Percentiles rank a stretch among this genome's conserved stretches.
phyloP scores from a whole-genome alignment of 2,888 invertebrate genomes.

The Cryptocheilus praepositus region DNA sequence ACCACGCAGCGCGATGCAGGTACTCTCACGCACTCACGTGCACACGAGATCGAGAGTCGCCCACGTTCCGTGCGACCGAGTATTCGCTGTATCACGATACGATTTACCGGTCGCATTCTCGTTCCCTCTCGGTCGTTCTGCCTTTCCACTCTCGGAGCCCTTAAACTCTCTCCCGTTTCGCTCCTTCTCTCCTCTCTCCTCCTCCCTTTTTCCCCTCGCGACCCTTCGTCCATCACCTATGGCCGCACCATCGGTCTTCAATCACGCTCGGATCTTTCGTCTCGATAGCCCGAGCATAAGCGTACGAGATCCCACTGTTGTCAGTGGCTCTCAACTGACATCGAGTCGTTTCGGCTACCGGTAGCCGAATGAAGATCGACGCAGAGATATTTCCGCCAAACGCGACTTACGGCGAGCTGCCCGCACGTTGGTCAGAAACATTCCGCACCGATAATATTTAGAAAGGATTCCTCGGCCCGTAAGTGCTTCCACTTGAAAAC shows the following conservation, averaged over 20 bases:
- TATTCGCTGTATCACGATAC: constrained; percentile 59
- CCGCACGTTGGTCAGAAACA: constrained; percentile 19
- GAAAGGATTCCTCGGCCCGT: constrained; percentile 28
- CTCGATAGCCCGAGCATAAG: constrained; percentile 54
- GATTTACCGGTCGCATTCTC: constrained; percentile 60
- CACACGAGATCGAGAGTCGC: constrained; percentile 30
- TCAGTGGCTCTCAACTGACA: constrained; percentile 49
- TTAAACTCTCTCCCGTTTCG: constrained; percentile 4
- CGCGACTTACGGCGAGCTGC: constrained; percentile 42
- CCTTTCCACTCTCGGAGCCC: constrained; percentile 12
- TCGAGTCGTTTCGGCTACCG: constrained; percentile 10
- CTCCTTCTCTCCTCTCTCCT: constrained; percentile 15
- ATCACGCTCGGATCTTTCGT: constrained; percentile 56
- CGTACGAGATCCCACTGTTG: constrained; percentile 42
- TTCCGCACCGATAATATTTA: constrained; percentile 42
- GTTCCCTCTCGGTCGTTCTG: constrained; percentile 32
- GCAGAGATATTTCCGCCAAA: constrained; percentile 35
- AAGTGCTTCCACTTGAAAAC: constrained; percentile 32
- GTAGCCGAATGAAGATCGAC: neutral
- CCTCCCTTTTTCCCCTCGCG: constrained; percentile 18
- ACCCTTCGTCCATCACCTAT: constrained; percentile 32
- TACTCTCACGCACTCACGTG: constrained; percentile 25
- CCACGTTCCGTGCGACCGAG: constrained; percentile 39
- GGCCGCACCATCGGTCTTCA: constrained; percentile 48
- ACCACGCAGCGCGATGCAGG: constrained; percentile 5